These are phyloP conservation scores for Hyposmocoma kahamanoa DNA, from an alignment of 1,140 invertebrate species.

Conservation along the genomic window DNA sequence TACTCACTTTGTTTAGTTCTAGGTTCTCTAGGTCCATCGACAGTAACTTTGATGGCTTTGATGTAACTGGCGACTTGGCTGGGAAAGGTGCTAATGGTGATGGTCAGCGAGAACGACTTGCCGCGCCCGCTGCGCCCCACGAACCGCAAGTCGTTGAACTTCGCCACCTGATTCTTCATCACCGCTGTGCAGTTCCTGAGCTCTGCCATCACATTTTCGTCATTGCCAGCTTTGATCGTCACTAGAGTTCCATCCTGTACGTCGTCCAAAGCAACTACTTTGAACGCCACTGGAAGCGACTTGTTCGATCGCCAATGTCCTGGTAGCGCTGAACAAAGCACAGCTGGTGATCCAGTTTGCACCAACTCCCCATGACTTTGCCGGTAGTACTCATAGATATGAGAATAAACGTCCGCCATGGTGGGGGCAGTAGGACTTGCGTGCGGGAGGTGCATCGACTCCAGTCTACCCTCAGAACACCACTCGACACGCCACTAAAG, in stretches of 20 bases:
- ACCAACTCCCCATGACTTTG: constrained; percentile 93
- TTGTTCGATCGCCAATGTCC: constrained; percentile 98
- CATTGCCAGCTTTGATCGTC: constrained; percentile 94
- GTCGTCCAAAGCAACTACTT: constrained; percentile 92
- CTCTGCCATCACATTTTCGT: constrained; percentile 97
- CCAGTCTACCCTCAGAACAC: constrained; percentile 51
- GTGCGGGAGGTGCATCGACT: constrained; percentile 72
- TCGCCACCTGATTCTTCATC: constrained; percentile 97
- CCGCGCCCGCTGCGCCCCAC: constrained; percentile 95
- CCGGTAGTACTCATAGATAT: constrained; percentile 85
- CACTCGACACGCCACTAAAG: constrained; percentile 51
- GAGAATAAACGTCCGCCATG: constrained; percentile 81
- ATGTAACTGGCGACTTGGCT: constrained; percentile 95
- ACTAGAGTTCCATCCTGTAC: constrained; percentile 95
- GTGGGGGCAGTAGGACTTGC: constrained; percentile 67
- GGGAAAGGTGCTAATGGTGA: constrained; percentile 92
- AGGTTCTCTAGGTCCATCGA: constrained; percentile 98
- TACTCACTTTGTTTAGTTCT: constrained; percentile 98
- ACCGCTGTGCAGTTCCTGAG: constrained; percentile 92
- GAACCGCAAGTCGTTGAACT: constrained; percentile 98
- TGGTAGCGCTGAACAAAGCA: constrained; percentile 92
- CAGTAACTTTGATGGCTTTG: constrained; percentile 99
- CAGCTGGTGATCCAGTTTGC: constrained; percentile 91
- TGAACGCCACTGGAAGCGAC: constrained; percentile 94
- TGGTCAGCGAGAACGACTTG: constrained; percentile 96